Evolutionary conservation across 2,113 vertebrate genomes (phyloP), one percentile per base, ranked within the genome.

Genomic region (Trichomycterus rosablanca): DNA sequence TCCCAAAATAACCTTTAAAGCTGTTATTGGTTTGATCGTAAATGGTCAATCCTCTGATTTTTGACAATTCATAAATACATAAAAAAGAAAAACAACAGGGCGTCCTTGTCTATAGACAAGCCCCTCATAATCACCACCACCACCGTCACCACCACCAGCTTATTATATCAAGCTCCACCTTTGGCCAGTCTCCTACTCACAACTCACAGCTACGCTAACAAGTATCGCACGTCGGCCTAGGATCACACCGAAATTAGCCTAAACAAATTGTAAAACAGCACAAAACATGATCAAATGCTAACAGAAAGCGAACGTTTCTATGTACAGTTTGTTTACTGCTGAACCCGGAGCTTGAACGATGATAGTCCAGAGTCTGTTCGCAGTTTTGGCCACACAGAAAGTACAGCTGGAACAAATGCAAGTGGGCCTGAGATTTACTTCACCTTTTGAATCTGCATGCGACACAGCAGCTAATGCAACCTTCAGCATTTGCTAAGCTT

Each of bases 1-100:
- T 89, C 86, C 76, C 78, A 91, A 86, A 82, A 87, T 76, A 81
- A 84, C 80, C 74, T 66, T 74, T 76, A 83, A 80, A 86, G 81
- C 81, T 83, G 82, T 83, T 46, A 78, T 78, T 81, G 77, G 81
- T 78, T 79, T 74, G 77, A 65, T 79, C 78, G 75, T 72, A 66
- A 75, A 75, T 63, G 74, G 65, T 83, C 82, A 44, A 53, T 74
- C 79, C 43, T 43, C 63, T 63, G 52, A 23, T 30, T 87, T 34
- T 78, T 48, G 63, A 49, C 53, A 30, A 67, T 74, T 81, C 73
- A 79, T 83, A 52, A 58, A 57, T 61, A 76, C 26, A 59, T 59
- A 63, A 76, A 56, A 7, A 35, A 34, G 20, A 11, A 28, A 26
- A 39, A 66, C 46, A 54, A 42, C 30, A 32, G 66, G 60, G 65